A percentile compares a stretch with the other conserved stretches of the same genome.
phyloP scores from a whole-genome alignment of 2,113 vertebrate species.

The Microcebus tavaratra region DNA sequence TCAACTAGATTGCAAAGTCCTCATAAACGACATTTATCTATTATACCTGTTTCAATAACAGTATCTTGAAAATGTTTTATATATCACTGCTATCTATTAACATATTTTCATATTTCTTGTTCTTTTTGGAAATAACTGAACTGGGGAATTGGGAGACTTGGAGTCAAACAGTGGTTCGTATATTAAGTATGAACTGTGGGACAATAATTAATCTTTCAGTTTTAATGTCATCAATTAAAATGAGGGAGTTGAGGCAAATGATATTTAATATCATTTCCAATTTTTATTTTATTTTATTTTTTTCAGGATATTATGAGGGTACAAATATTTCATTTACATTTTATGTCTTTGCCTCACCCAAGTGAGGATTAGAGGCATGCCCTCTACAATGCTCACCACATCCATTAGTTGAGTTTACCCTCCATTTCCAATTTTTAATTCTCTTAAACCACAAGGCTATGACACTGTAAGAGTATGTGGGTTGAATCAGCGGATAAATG shows the following conservation, averaged over 20 bases:
- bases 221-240: conserved; percentile 23
- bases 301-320: too few species aligned
- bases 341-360: too few species aligned
- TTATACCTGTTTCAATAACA: background rate
- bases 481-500: background rate
- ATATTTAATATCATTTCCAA: background rate
- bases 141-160: background rate
- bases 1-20: background rate
- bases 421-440: background rate
- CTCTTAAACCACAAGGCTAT: background rate
- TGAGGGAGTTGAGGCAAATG: background rate
- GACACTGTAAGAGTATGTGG: background rate
- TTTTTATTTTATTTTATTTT: background rate
- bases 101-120: background rate
- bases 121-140: background rate
- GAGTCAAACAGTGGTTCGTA: background rate
- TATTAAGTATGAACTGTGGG: background rate
- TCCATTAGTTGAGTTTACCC: too few species aligned
- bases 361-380: too few species aligned
- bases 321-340: too few species aligned
- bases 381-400: too few species aligned
- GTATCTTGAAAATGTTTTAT: background rate
- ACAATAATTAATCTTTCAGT: background rate
- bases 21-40: background rate
- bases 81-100: background rate